These are phyloP conservation scores for Rhingia campestris DNA, from an alignment of 2,888 invertebrate genomes.

Conservation along the genomic window DNA sequence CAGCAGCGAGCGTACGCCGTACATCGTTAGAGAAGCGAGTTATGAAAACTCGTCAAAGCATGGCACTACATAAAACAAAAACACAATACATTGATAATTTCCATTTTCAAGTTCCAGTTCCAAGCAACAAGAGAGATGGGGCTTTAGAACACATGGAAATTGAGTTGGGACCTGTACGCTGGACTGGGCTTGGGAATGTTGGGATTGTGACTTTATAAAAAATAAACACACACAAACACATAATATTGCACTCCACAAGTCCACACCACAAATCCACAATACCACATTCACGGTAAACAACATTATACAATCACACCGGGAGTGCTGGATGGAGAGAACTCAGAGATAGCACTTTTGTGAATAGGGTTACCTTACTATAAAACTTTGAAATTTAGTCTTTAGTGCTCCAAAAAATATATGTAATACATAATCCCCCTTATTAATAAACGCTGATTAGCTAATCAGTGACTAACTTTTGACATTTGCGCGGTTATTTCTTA, in stretches of 20 bases:
- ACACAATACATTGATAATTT: conserved; percentile 31
- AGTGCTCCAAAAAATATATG: too few relatives aligned
- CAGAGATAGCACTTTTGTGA: conserved; percentile 29
- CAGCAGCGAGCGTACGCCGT: conserved; percentile 6
- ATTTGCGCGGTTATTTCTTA: too few relatives aligned
- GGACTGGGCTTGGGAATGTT: background rate
- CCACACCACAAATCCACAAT: too few relatives aligned
- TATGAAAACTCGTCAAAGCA: conserved; percentile 57
- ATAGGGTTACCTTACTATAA: conserved; percentile 38
- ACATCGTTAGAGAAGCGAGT: conserved; percentile 15
- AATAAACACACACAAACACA: conserved; percentile 39
- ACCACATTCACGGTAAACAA: too few relatives aligned
- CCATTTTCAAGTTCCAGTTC: conserved; percentile 66
- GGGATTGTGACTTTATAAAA: background rate
- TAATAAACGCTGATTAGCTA: too few relatives aligned
- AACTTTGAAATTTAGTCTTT: background rate
- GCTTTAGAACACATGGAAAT: conserved; percentile 52
- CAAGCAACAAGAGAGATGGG: conserved; percentile 32
- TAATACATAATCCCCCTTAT: too few relatives aligned
- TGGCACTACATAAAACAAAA: conserved; percentile 6
- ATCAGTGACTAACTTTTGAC: too few relatives aligned
- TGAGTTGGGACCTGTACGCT: background rate
- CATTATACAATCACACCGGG: conserved; percentile 29
- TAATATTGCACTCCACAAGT: background rate
- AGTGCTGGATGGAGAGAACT: conserved; percentile 43